Evolutionary conservation across 2,797 vertebrate genomes (phyloP).

Genomic region (Melanotaenia boesemani): DNA sequence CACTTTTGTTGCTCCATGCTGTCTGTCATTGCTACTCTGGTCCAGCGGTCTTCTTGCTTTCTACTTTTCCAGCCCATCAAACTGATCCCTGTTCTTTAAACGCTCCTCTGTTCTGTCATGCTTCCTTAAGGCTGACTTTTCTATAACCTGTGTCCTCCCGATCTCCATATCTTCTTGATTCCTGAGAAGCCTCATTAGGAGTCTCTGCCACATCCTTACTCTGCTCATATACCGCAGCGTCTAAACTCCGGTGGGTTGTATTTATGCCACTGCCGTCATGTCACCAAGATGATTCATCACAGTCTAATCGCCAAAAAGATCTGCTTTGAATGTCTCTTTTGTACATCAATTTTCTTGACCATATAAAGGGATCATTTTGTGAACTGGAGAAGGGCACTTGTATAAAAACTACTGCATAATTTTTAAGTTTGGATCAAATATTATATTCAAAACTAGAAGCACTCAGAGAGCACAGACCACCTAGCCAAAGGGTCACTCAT

Average conservation of each 20-base stretch:
- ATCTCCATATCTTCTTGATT: neutral
- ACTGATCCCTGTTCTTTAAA: neutral
- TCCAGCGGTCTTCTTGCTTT: neutral
- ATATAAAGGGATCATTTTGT: neutral
- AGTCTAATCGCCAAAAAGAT: neutral
- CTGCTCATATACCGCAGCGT: neutral
- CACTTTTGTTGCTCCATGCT: neutral
- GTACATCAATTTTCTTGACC: too few species aligned
- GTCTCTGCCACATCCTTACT: neutral
- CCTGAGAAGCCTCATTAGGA: neutral
- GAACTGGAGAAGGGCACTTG: neutral
- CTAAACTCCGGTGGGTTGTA: neutral
- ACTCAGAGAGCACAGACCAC: conserved; percentile 3
- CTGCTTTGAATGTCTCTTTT: neutral
- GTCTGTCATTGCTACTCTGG: neutral
- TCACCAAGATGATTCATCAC: neutral
- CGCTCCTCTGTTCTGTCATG: neutral
- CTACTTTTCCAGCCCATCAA: neutral
- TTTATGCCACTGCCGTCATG: neutral
- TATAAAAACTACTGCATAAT: neutral
- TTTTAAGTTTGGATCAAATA: neutral
- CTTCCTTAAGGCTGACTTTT: neutral
- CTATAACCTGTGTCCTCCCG: neutral
- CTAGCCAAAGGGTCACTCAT: too few species aligned
- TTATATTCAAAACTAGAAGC: conserved; percentile 2